Base-by-base conservation (phyloP, 35 echinoderm and acorn worm genomes). In the Stichopus chloronotus region DNA sequence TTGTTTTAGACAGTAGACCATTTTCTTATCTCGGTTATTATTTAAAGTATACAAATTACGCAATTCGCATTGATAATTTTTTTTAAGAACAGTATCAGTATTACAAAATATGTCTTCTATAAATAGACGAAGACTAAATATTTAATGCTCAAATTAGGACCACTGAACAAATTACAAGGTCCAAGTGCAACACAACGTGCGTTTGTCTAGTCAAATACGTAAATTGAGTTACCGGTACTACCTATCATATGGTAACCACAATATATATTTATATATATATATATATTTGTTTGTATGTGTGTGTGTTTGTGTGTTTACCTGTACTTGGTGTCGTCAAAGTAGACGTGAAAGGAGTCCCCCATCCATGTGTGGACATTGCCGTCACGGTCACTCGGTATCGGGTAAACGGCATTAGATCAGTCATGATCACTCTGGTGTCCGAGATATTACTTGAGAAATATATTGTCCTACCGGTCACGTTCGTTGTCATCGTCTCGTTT, bases 221-320 rank as follows among this genome's bases (percentile, higher is more conserved):
- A 43, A 43, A 43, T 43, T 43, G 30, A 43, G 30, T n/a, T n/a
- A n/a, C n/a, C n/a, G n/a, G 30, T 43, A 43, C 30, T 3, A 43
- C 30, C 30, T 43, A 43, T 23, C 9, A 10, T 80, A 25, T 14
- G 78, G 8, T 22, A 80, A 11, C 52, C 10, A 53, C 17, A 80
- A 30, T 80, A 81, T 81, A 30, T 81, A 81, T 22, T 14, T 80
- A 80, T 80, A 25, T 80, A 80, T 80, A 25, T 80, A n/a, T 80
- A 25, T 80, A 5, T 21, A 16, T 72, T 16, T 72, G 13, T 72
- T 1, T 72, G 13, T 72, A 72, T 72, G 2, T 72, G 22, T 72
- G 13, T 72, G 22, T 43, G 61, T 65, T 65, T 19, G 61, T 14
- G 9, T 65, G 19, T 65, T 5, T 17, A 83, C 80, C 80, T 83